Percentiles rank a stretch among this genome's conserved stretches.
Conservation (phyloP, 2,113 vertebrate genomes). For the Solea solea region DNA sequence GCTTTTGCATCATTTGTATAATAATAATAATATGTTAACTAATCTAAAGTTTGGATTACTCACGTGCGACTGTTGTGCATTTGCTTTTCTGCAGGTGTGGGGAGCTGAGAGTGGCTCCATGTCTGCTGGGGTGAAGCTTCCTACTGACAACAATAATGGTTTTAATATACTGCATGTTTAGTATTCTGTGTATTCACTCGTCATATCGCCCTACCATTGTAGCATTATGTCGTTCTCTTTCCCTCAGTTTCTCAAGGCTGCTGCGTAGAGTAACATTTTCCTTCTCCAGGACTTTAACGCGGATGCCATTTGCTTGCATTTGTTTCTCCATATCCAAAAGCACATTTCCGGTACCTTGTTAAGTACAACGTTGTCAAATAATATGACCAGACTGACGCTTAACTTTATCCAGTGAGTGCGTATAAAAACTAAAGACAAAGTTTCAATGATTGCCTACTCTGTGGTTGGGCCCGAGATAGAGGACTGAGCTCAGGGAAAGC, state of each 20-base stretch:
- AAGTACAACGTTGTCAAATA: neutral
- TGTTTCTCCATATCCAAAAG: conserved; percentile 91
- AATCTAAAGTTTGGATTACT: conserved; percentile 25
- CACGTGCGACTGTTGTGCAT: conserved; percentile 28
- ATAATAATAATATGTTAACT: neutral
- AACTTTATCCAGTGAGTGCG: neutral
- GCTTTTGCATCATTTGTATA: neutral
- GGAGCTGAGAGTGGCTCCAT: neutral
- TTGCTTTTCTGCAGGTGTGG: conserved; percentile 8
- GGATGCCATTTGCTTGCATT: conserved; percentile 86
- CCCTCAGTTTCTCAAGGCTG: conserved; percentile 83
- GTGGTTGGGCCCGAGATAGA: conserved; percentile 67
- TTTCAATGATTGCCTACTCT: conserved; percentile 80
- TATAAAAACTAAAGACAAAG: neutral
- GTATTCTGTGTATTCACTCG: neutral
- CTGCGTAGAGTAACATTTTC: conserved; percentile 82
- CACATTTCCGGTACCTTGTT: conserved; percentile 85
- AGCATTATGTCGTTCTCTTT: conserved; percentile 59
- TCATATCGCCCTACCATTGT: conserved; percentile 71
- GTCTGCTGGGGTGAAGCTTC: conserved; percentile 33
- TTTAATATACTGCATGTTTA: neutral
- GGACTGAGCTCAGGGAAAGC: conserved; percentile 88
- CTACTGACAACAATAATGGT: conserved; percentile 33
- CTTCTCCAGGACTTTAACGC: conserved; percentile 86
- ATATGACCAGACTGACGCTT: neutral